Conservation (phyloP, 2,888 invertebrate genomes). For the Mermis nigrescens region DNA sequence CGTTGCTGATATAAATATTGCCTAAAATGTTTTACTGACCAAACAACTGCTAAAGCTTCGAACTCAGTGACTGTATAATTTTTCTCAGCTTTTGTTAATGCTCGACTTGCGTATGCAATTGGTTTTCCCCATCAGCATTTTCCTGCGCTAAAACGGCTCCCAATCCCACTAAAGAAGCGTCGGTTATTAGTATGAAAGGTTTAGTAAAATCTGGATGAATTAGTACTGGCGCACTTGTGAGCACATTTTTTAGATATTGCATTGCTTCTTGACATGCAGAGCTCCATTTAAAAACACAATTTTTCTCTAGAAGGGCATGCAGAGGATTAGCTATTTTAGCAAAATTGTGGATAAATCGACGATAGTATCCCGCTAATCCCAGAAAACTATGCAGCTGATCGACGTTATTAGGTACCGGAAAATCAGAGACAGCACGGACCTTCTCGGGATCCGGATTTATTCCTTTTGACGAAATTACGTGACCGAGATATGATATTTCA, state of each 20-base stretch:
- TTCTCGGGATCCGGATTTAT: not conserved
- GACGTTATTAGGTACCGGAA: constrained; percentile 3
- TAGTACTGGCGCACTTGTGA: constrained; percentile 16
- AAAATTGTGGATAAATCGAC: constrained; percentile 14
- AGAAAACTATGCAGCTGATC: constrained; percentile 16
- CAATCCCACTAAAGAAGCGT: constrained; percentile 20
- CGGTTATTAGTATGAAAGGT: constrained; percentile 14
- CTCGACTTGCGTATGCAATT: constrained; percentile 20
- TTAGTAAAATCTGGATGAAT: constrained; percentile 17
- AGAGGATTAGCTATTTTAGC: constrained; percentile 16
- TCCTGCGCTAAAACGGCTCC: constrained; percentile 21
- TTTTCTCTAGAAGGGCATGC: constrained; percentile 17
- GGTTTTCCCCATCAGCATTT: constrained; percentile 14
- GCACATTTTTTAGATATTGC: constrained; percentile 8
- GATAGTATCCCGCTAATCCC: constrained; percentile 17
- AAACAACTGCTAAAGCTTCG: constrained; percentile 20
- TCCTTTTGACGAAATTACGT: not conserved
- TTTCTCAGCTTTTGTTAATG: too few species aligned
- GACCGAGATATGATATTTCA: not conserved
- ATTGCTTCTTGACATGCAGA: constrained; percentile 12
- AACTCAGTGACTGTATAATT: constrained; percentile 18
- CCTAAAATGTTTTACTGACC: constrained; percentile 13
- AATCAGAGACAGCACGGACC: not conserved
- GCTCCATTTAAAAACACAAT: constrained; percentile 15
- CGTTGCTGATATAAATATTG: constrained; percentile 11